phyloP scores from a whole-genome alignment of 2,113 vertebrate species.

The Cyprinodon tularosa region DNA sequence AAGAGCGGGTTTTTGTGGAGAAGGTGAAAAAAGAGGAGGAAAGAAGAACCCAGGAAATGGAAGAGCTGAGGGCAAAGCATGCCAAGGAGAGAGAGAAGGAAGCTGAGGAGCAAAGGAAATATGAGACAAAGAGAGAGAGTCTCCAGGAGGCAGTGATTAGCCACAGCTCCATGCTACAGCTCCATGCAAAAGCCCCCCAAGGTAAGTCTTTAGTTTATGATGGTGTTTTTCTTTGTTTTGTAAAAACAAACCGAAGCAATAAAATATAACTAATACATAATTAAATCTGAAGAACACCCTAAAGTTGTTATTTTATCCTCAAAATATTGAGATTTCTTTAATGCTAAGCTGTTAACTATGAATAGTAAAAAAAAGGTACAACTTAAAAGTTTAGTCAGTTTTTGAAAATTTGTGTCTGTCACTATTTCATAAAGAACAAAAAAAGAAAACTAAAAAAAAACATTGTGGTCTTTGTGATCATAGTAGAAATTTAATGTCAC shows the following conservation, averaged over 20 bases:
- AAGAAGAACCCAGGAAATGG: slow-evolving; percentile 29
- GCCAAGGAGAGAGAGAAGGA: slow-evolving; percentile 46
- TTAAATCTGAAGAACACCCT: too few species aligned
- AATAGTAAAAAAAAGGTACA: too few species aligned
- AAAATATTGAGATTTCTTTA: too few species aligned
- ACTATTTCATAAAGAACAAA: too few species aligned
- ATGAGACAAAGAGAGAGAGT: slow-evolving; percentile 27
- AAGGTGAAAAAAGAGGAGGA: slow-evolving; percentile 26
- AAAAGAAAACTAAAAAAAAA: too few species aligned
- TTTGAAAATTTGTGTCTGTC: too few species aligned
- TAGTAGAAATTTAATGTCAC: too few species aligned
- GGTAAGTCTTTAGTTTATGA: slow-evolving; percentile 15
- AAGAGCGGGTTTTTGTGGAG: slow-evolving; percentile 21
- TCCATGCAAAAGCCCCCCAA: slow-evolving; percentile 9
- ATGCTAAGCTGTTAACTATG: too few species aligned
- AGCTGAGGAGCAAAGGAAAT: slow-evolving; percentile 4
- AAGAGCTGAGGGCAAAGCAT: slow-evolving; percentile 44
- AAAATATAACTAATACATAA: too few species aligned
- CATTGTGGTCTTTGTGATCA: too few species aligned
- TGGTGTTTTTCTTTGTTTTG: background rate
- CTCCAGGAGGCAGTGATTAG: slow-evolving; percentile 49
- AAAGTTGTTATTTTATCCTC: too few species aligned
- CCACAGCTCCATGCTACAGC: slow-evolving; percentile 39
- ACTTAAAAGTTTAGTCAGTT: too few species aligned
- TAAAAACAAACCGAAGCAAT: background rate